Base-by-base conservation (phyloP, 2,797 vertebrate genomes). In the Squalus acanthias region DNA sequence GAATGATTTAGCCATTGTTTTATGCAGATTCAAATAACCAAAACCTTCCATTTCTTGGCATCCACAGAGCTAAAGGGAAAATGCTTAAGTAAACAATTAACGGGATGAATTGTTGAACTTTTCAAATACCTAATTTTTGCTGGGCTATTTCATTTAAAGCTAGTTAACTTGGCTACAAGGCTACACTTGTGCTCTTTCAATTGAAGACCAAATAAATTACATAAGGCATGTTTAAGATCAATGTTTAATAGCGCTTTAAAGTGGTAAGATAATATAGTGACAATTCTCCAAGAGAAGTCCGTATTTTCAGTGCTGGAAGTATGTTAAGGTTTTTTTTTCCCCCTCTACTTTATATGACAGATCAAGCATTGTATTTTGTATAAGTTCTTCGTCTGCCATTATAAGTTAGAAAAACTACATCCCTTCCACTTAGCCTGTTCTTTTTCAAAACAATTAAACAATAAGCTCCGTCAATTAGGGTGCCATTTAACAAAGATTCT, bases 131-230 rank as follows among this genome's bases (percentile, higher is more conserved):
- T n/a, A 8, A 22, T 92, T 92, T 69, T 93, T 93, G n/a, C 63
- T 93, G 63, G n/a, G 33, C 91, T 93, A 22, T 20, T 93, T 65
- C 46, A 93, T 93, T 67, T 93, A 93, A 67, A 67, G 33, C 89
- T 39, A 67, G 6, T 17, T 39, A 33, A 91, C 88, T 60, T 60
- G 57, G 53, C 12, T 60, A 33, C 12, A 29, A 60, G 12, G 29
- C 29, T 91, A 15, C 29, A 13, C 26, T 13, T 60, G 3, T 33
- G 29, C 53, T 50, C 29, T 33, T 91, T 57, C 24, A 15, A 50
- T 87, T 87, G 82, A 87, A 87, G 26, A 15, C 12, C 57, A 91
- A 63, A 91, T 91, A 91, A 29, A 60, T 91, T 63, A 63, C 29
- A 63, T 10, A n/a, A 65, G 29, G n/a, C 57, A 63, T 24, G 10